phyloP scores from a whole-genome alignment of 2,888 invertebrate species.

The Perizoma flavofasciatum region DNA sequence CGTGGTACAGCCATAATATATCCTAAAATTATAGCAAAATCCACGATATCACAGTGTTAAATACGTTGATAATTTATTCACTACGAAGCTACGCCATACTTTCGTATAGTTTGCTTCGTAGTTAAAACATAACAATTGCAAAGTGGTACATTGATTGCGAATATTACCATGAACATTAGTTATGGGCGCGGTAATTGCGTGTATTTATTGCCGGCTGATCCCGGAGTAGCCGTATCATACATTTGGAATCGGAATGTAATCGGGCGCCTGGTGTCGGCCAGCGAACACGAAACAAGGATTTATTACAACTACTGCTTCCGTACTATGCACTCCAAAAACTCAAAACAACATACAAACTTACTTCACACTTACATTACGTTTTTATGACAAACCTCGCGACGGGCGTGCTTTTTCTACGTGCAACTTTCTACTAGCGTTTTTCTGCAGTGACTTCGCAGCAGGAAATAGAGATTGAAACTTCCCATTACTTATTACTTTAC shows the following conservation, averaged over 20 bases:
- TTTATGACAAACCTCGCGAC: slow-evolving; percentile 44
- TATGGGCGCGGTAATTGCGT: slow-evolving; percentile 48
- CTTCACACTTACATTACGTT: slow-evolving; percentile 46
- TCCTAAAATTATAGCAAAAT: too few relatives aligned
- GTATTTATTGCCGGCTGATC: slow-evolving; percentile 46
- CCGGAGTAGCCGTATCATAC: slow-evolving; percentile 42
- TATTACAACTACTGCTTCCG: slow-evolving; percentile 54
- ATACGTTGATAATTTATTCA: too few relatives aligned
- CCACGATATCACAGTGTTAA: too few relatives aligned
- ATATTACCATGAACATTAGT: slow-evolving; percentile 36
- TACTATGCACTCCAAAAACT: slow-evolving; percentile 55
- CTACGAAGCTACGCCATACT: too few relatives aligned
- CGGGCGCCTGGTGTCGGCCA: slow-evolving; percentile 46
- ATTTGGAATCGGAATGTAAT: slow-evolving; percentile 55
- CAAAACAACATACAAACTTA: slow-evolving; percentile 50
- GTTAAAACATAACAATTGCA: slow-evolving; percentile 14
- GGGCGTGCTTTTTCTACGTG: too few relatives aligned
- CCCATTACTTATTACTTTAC: slow-evolving; percentile 32
- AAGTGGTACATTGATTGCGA: slow-evolving; percentile 25
- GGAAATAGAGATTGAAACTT: slow-evolving; percentile 38
- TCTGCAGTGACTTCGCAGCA: slow-evolving; percentile 27
- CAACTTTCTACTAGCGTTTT: slow-evolving; percentile 35
- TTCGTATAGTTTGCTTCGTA: slow-evolving; percentile 1
- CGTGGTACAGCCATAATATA: too few relatives aligned
- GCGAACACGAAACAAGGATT: slow-evolving; percentile 54